phyloP scores from a whole-genome alignment of 2,113 vertebrate genomes.

The Petromus typicus region DNA sequence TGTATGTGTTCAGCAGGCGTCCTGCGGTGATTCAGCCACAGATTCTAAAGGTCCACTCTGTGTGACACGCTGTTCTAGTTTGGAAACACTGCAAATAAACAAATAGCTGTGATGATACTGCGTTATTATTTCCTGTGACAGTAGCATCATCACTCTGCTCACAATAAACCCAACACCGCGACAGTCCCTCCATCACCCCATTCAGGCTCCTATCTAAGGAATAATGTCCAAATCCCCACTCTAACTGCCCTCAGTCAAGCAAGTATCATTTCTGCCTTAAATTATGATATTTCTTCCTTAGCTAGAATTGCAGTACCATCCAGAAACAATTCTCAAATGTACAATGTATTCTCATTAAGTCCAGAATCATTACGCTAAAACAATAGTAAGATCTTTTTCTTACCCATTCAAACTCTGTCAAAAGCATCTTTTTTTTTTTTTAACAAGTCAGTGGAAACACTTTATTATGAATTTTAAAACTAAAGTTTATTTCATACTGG shows the following conservation, averaged over 20 bases:
- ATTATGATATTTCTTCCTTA: neutral
- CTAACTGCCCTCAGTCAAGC: neutral
- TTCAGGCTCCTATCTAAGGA: neutral
- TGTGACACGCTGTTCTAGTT: neutral
- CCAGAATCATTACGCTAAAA: neutral
- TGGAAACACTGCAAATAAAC: neutral
- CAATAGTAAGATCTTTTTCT: neutral
- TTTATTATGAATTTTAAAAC: neutral
- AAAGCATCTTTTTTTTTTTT: neutral
- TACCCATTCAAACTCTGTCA: neutral
- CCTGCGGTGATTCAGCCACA: no score
- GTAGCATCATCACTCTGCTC: neutral
- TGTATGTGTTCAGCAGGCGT: neutral
- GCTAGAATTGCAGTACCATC: neutral
- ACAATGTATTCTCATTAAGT: neutral
- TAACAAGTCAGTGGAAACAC: neutral
- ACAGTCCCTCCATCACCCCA: neutral
- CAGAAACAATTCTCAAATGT: neutral
- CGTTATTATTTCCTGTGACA: neutral
- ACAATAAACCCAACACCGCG: neutral
- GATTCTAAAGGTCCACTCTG: neutral
- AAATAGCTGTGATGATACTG: neutral
- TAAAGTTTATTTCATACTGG: neutral
- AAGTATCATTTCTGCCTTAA: slow-evolving; percentile 10
- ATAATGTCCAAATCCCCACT: neutral